phyloP scores from a whole-genome alignment of 2,888 invertebrate species.

The Zygogramma bicolorata region DNA sequence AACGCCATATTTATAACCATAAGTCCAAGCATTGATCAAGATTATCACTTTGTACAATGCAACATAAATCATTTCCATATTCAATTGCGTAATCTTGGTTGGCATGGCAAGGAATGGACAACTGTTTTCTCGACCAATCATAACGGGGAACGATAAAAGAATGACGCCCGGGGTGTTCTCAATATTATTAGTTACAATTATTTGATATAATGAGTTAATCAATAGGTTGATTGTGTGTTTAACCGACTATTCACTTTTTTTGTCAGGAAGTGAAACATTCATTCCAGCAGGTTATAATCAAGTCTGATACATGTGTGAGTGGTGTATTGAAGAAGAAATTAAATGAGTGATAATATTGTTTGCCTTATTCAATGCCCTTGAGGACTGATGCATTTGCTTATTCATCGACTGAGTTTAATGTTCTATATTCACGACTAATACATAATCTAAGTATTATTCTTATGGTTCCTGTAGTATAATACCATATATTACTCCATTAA shows the following conservation, averaged over 20 bases:
- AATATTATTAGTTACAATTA: neutral
- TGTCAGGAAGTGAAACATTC: neutral
- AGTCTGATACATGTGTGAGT: neutral
- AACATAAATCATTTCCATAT: conserved; percentile 16
- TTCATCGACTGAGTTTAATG: no score
- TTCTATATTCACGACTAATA: no score
- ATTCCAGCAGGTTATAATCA: neutral
- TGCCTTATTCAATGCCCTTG: no score
- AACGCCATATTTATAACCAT: conserved; percentile 14
- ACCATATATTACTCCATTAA: no score
- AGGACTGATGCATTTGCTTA: no score
- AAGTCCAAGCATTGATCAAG: conserved; percentile 16
- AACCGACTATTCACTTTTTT: neutral
- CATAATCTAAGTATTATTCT: no score
- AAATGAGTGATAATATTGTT: neutral
- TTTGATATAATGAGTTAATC: neutral
- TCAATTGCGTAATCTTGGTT: neutral
- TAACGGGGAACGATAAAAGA: neutral
- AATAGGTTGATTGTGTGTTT: neutral
- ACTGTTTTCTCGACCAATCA: neutral
- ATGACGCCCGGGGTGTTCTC: neutral
- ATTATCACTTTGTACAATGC: conserved; percentile 13
- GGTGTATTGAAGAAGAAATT: neutral
- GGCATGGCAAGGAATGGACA: neutral
- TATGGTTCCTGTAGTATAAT: no score